phyloP scores from a whole-genome alignment of 2,888 invertebrate species.

The Gastrophysa polygoni region DNA sequence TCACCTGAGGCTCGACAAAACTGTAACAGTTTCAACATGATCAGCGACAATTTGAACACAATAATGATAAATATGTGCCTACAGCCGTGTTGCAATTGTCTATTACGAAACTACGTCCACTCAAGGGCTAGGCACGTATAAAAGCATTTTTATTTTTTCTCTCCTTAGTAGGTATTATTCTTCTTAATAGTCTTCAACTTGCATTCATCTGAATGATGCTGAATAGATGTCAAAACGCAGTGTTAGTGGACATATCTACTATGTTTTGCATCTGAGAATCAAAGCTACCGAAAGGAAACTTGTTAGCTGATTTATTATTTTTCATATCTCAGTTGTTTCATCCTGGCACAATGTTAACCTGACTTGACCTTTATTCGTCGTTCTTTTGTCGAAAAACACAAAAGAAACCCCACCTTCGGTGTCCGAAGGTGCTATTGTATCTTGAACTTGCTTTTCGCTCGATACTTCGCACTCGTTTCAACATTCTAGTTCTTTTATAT shows the following conservation, averaged over 20 bases:
- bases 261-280: too few species aligned
- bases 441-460: background rate
- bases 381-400: background rate
- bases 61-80: slow-evolving; percentile 39
- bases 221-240: too few species aligned
- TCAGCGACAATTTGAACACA: slow-evolving; percentile 17
- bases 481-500: background rate
- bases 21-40: slow-evolving; percentile 15
- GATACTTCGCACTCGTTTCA: background rate
- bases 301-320: too few species aligned
- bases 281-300: too few species aligned
- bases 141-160: background rate
- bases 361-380: background rate
- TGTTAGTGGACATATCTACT: too few species aligned
- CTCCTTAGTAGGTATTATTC: too few species aligned
- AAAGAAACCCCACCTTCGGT: background rate
- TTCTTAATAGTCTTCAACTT: too few species aligned
- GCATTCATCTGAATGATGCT: too few species aligned
- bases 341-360: background rate
- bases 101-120: slow-evolving; percentile 39
- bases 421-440: background rate
- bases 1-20: background rate
- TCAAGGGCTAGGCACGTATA: background rate
- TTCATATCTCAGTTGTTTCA: too few species aligned
- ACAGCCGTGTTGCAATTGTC: slow-evolving; percentile 34